Evolutionary conservation across 1,140 invertebrate genomes (phyloP).

Genomic region (Papilio machaon): DNA sequence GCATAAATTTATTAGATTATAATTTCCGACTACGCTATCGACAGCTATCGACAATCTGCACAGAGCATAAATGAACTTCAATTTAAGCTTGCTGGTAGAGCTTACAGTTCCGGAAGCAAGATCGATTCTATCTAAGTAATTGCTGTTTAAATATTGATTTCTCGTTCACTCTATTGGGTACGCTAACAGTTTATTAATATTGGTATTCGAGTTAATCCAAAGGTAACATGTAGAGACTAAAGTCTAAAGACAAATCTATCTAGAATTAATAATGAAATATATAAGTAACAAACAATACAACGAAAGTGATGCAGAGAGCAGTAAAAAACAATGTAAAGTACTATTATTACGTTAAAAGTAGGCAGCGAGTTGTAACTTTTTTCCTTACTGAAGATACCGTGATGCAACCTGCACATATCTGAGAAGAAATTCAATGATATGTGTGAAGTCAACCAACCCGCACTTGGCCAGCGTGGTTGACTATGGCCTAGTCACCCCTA

Average conservation of each 20-base stretch:
- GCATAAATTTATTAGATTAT: background rate
- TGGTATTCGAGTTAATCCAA: background rate
- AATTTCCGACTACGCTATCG: background rate
- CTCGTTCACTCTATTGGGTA: background rate
- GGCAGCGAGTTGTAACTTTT: too few species aligned
- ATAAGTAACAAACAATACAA: too few species aligned
- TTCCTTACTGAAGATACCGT: too few species aligned
- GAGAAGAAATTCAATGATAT: too few species aligned
- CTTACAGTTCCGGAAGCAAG: background rate
- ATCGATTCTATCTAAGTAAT: background rate
- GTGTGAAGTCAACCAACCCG: too few species aligned
- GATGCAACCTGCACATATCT: too few species aligned
- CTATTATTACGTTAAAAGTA: too few species aligned
- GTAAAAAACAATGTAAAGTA: too few species aligned
- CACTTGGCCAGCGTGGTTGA: too few species aligned
- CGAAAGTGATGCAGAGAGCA: too few species aligned
- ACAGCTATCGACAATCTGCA: background rate
- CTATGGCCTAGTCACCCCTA: too few species aligned
- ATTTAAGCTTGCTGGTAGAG: background rate
- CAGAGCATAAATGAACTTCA: background rate
- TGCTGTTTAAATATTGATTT: conserved; percentile 14
- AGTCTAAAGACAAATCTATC: background rate
- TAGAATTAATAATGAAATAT: background rate
- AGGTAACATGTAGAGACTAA: too few species aligned
- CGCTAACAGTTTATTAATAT: conserved; percentile 3